These are phyloP conservation scores for Scartelaos histophorus DNA, from an alignment of 2,113 vertebrate genomes.

Conservation along the genomic window DNA sequence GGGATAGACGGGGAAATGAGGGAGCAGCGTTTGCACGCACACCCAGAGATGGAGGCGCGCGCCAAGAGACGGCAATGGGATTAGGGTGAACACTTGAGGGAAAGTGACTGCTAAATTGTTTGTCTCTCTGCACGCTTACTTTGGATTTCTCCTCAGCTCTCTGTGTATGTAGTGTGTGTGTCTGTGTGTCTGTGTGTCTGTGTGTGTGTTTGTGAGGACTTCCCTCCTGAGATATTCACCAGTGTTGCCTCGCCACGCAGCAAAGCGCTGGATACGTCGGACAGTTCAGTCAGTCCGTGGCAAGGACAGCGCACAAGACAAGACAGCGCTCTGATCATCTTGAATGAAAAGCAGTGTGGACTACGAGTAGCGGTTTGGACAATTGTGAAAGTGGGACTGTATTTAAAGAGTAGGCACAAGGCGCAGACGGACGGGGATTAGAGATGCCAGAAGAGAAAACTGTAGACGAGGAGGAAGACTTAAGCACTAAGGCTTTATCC, in stretches of 20 bases:
- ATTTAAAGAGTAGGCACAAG: constrained; percentile 23
- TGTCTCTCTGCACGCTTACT: constrained; percentile 13
- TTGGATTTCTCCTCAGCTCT: constrained; percentile 32
- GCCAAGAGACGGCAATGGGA: not conserved
- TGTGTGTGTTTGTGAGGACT: constrained; percentile 15
- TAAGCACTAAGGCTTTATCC: constrained; percentile 23
- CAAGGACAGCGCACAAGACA: constrained; percentile 24
- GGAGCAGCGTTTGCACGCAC: constrained; percentile 35
- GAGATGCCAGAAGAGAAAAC: constrained; percentile 41
- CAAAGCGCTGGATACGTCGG: constrained; percentile 32
- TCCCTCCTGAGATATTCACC: constrained; percentile 23
- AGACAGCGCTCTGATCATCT: constrained; percentile 12
- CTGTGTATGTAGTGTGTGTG: constrained; percentile 13
- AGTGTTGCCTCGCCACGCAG: constrained; percentile 28
- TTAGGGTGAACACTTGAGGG: not conserved
- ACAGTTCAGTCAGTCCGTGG: constrained; percentile 21
- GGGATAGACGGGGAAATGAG: constrained; percentile 13
- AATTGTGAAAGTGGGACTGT: constrained; percentile 26
- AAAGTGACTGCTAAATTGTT: constrained; percentile 23
- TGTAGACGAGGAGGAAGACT: constrained; percentile 35
- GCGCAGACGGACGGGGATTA: constrained; percentile 27
- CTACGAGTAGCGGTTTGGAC: constrained; percentile 25
- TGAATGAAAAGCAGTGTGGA: constrained; percentile 10
- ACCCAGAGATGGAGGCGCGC: constrained; percentile 11
- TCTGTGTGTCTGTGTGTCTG: no score